Conservation (phyloP, 2,888 invertebrate genomes). For the Acleris emargana region DNA sequence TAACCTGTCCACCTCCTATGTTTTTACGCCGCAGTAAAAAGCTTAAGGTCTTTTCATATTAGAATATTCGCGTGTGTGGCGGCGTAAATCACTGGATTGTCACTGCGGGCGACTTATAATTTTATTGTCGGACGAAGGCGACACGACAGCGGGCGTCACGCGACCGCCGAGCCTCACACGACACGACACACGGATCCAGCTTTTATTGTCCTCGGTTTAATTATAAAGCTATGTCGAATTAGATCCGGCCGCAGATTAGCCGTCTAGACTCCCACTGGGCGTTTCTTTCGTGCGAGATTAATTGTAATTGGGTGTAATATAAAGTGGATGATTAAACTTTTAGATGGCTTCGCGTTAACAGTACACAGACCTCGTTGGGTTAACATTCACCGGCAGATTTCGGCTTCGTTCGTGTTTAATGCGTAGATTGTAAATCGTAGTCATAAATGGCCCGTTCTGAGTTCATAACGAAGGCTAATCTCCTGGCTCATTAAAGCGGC, state of each 20-base stretch:
- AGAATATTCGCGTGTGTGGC: slow-evolving; percentile 81
- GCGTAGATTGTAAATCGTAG: slow-evolving; percentile 40
- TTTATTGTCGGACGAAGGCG: slow-evolving; percentile 80
- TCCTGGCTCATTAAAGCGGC: slow-evolving; percentile 30
- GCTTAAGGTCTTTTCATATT: slow-evolving; percentile 72
- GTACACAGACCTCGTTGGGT: slow-evolving; percentile 37
- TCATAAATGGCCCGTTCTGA: slow-evolving; percentile 37
- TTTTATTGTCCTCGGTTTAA: slow-evolving; percentile 76
- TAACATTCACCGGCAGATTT: slow-evolving; percentile 26
- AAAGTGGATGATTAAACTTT: slow-evolving; percentile 70
- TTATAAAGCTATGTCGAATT: slow-evolving; percentile 69
- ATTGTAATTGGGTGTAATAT: slow-evolving; percentile 71
- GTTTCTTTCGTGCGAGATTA: slow-evolving; percentile 76
- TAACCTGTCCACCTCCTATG: slow-evolving; percentile 74
- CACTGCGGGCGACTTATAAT: slow-evolving; percentile 82
- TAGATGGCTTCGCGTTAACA: slow-evolving; percentile 55
- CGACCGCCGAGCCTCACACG: slow-evolving; percentile 66
- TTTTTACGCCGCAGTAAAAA: slow-evolving; percentile 68
- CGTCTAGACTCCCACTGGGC: slow-evolving; percentile 70
- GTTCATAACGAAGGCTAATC: slow-evolving; percentile 35
- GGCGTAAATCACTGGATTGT: slow-evolving; percentile 83
- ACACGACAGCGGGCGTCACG: slow-evolving; percentile 77
- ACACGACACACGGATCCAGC: slow-evolving; percentile 63
- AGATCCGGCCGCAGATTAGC: slow-evolving; percentile 75
- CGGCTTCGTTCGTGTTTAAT: slow-evolving; percentile 33